Conservation (phyloP, 2,113 vertebrate genomes). For the Turdus rufiventris region DNA sequence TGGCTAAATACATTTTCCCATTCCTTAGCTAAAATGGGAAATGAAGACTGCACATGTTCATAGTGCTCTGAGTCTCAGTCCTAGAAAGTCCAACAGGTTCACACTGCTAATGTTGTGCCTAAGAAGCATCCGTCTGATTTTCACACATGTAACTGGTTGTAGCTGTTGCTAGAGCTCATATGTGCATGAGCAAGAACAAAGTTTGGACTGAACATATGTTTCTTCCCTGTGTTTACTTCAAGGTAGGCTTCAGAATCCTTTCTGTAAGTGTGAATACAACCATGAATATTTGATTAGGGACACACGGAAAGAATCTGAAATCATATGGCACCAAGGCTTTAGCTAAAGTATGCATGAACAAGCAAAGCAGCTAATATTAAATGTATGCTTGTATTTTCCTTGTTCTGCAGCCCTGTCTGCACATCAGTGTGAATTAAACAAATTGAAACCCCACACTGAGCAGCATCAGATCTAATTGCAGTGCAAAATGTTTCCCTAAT, state of each 20-base stretch:
- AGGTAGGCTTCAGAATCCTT: neutral
- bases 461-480: neutral
- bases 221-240: neutral
- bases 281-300: neutral
- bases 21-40: neutral
- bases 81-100: neutral
- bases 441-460: neutral
- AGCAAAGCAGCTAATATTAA: neutral
- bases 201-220: neutral
- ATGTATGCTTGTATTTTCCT: neutral
- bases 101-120: neutral
- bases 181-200: neutral
- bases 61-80: neutral
- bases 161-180: neutral
- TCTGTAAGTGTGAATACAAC: neutral
- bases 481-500: neutral
- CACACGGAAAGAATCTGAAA: neutral
- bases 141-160: neutral
- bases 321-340: neutral
- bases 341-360: neutral
- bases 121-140: neutral
- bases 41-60: neutral
- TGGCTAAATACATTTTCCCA: neutral
- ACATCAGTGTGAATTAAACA: neutral
- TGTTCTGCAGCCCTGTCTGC: neutral